Evolutionary conservation across 2,113 vertebrate genomes (phyloP).

Genomic region (Rhinoderma darwinii): DNA sequence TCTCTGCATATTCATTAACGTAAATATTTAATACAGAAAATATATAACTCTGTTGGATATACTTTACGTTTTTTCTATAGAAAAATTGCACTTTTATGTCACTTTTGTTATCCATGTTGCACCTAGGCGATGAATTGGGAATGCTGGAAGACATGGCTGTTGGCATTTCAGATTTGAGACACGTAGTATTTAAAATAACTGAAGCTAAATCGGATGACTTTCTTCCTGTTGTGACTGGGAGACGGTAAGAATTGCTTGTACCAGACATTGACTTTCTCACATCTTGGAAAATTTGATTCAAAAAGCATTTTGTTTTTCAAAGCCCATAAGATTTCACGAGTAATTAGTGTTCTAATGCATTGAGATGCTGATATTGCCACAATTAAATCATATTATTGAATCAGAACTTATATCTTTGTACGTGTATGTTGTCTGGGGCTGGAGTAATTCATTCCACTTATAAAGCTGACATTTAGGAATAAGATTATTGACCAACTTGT

Average conservation of each 20-base stretch:
- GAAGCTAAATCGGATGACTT: constrained; percentile 89
- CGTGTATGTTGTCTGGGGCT: constrained; percentile 3
- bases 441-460: background rate
- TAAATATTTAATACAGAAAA: background rate
- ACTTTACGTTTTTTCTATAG: background rate
- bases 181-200: constrained; percentile 90
- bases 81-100: constrained; percentile 18
- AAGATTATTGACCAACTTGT: background rate
- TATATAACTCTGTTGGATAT: background rate
- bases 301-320: constrained; percentile 40
- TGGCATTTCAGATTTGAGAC: constrained; percentile 91
- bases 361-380: constrained; percentile 15
- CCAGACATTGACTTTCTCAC: constrained; percentile 1
- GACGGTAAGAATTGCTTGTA: constrained; percentile 80
- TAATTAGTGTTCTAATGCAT: constrained; percentile 43
- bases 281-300: constrained; percentile 10
- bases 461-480: constrained; percentile 24
- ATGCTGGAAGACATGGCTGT: constrained; percentile 98
- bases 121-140: constrained; percentile 91
- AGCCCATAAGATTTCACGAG: constrained; percentile 44
- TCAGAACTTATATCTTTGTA: constrained; percentile 19
- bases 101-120: constrained; percentile 44
- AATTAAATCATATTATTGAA: constrained; percentile 31
- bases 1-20: background rate
- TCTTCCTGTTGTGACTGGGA: constrained; percentile 88